Base-by-base conservation (phyloP, 2,113 vertebrate genomes). In the Ciconia stormi region DNA sequence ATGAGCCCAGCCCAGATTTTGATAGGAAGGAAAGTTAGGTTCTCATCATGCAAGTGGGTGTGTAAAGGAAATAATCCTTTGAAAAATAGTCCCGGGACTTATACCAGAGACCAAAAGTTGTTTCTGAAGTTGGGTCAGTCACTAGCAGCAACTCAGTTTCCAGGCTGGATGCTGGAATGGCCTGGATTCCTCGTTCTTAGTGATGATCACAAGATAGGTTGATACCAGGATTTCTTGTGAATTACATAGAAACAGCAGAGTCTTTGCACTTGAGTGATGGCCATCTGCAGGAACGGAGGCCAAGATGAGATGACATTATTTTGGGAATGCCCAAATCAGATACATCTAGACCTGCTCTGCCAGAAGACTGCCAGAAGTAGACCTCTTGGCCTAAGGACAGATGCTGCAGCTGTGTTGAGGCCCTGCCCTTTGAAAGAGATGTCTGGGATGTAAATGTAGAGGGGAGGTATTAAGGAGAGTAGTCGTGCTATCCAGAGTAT, bases 41-140 rank as follows among this genome's bases (percentile, higher is more conserved):
- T 93, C 92, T 94, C 76, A 94, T 81, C 72, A 77, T 93, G 77
- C 23, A 73, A 92, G 32, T 71, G 84, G 92, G 69, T 95, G 84
- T 93, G 50, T 87, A 78, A 82, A 70, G 81, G 81, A 96, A 91
- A 87, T 70, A 81, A 61, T 66, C 63, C 63, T 94, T 84, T 1
- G 7, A 89, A 95, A 96, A 89, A 66, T 34, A 96, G 80, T 89
- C 27, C 32, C 82, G 63, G 26, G 25, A 82, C 50, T 73, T 94
- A 66, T 0, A 71, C 36, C 36, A 72, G 42, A 89, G 71, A 77
- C 53, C 30, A 73, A 27, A 85, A 94, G 25, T 82, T 80, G 49
- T 69, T 96, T 89, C 74, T 80, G 53, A 89, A 83, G 62, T 61
- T 91, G 40, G 4, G 25, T 92, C 76, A 69, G 67, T 93, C 89